Conservation (phyloP, 2,888 invertebrate genomes). For the Apomyelois bistriatella region DNA sequence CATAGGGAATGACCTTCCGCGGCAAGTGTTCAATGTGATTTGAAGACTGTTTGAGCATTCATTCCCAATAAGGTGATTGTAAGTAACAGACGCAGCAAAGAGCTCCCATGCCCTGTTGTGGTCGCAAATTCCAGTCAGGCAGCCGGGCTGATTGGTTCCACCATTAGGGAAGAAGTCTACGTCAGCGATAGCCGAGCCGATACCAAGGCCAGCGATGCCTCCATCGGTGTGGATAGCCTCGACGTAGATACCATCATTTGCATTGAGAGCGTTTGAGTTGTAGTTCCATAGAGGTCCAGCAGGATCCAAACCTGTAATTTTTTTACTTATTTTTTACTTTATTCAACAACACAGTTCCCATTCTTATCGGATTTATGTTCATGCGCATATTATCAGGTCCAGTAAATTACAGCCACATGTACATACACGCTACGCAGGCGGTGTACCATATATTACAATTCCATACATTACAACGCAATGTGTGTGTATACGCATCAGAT, state of each 20-base stretch:
- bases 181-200: conserved; percentile 60
- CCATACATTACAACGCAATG: no score
- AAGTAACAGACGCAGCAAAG: conserved; percentile 6
- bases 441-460: no score
- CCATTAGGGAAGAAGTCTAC: conserved; percentile 81
- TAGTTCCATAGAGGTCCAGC: conserved; percentile 46
- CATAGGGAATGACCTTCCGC: conserved; percentile 27
- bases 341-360: neutral
- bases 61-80: conserved; percentile 41
- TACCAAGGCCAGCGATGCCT: conserved; percentile 56
- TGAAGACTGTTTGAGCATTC: conserved; percentile 33
- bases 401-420: no score
- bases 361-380: no score
- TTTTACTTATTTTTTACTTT: neutral
- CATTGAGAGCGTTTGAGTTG: conserved; percentile 31
- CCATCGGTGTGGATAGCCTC: conserved; percentile 48
- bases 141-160: conserved; percentile 49
- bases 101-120: conserved; percentile 8
- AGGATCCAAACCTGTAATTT: conserved; percentile 41
- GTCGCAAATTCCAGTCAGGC: conserved; percentile 1
- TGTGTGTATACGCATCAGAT: no score
- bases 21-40: conserved; percentile 36
- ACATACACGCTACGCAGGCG: no score
- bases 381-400: no score
- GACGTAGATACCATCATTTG: conserved; percentile 51